phyloP scores from a whole-genome alignment of 2,888 invertebrate genomes.

The Tipula confusa region DNA sequence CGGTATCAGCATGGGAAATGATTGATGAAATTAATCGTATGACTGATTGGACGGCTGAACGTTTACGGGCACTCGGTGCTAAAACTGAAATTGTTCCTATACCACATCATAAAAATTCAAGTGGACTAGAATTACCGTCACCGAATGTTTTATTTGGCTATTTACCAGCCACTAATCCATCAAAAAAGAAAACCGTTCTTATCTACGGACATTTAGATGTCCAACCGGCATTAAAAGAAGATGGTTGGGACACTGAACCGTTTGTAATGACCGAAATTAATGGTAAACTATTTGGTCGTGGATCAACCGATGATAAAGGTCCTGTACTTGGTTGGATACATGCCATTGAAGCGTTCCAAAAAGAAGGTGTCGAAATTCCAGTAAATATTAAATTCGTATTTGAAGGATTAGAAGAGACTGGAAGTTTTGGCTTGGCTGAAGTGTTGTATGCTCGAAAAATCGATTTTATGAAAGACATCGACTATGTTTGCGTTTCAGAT shows the following conservation, averaged over 20 bases:
- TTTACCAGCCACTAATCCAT: neutral
- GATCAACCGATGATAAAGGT: conserved; percentile 91
- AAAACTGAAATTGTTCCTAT: conserved; percentile 68
- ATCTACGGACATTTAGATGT: conserved; percentile 98
- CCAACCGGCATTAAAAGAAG: conserved; percentile 86
- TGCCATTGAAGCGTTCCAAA: conserved; percentile 83
- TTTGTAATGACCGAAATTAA: conserved; percentile 83
- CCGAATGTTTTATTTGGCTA: conserved; percentile 81
- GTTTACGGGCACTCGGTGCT: conserved; percentile 66
- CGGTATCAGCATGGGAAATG: conserved; percentile 89
- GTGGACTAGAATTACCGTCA: conserved; percentile 67
- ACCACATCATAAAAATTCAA: conserved; percentile 68
- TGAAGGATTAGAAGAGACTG: conserved; percentile 93
- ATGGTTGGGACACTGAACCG: conserved; percentile 95
- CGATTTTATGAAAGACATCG: conserved; percentile 77
- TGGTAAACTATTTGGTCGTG: conserved; percentile 87
- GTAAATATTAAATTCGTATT: conserved; percentile 29
- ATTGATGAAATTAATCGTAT: conserved; percentile 77
- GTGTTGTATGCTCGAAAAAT: conserved; percentile 63
- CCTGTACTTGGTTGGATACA: conserved; percentile 94
- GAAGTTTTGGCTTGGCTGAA: conserved; percentile 92
- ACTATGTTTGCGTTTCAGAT: conserved; percentile 96
- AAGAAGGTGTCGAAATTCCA: neutral
- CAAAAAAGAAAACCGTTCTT: conserved; percentile 85
- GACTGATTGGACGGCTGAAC: conserved; percentile 70